Percentiles rank a stretch among this genome's conserved stretches.
Conservation (phyloP, 2,888 invertebrate species). For the Malachius bipustulatus region DNA sequence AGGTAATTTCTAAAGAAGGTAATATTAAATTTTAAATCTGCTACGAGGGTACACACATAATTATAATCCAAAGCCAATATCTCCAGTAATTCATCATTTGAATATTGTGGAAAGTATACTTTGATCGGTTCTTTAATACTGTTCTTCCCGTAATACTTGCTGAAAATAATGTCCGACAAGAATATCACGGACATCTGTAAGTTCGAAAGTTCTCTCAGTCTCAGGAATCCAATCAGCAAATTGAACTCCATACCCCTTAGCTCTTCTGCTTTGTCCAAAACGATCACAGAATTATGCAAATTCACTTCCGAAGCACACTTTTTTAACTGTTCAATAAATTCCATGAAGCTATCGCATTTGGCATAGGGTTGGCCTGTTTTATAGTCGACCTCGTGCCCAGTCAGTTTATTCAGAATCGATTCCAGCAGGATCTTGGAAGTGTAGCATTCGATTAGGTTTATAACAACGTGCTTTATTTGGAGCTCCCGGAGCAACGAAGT, state of each 20-base stretch:
- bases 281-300: constrained; percentile 48
- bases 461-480: constrained; percentile 46
- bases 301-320: constrained; percentile 21
- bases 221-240: constrained; percentile 58
- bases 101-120: constrained; percentile 71
- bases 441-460: constrained; percentile 78
- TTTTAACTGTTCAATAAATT: constrained; percentile 42
- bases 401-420: constrained; percentile 52
- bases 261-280: constrained; percentile 73
- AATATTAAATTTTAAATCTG: constrained; percentile 22
- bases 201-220: constrained; percentile 60
- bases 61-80: constrained; percentile 37
- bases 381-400: constrained; percentile 33
- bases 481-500: constrained; percentile 46
- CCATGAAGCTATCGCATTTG: constrained; percentile 59
- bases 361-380: constrained; percentile 32
- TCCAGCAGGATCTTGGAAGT: constrained; percentile 65
- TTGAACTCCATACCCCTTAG: constrained; percentile 62
- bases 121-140: constrained; percentile 60
- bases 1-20: constrained; percentile 69
- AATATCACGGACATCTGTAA: constrained; percentile 65
- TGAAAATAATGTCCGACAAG: constrained; percentile 65
- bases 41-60: constrained; percentile 21
- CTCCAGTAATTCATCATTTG: constrained; percentile 50
- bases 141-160: constrained; percentile 62